Conservation (phyloP, 2,797 vertebrate genomes). For the Xenops minutus region DNA sequence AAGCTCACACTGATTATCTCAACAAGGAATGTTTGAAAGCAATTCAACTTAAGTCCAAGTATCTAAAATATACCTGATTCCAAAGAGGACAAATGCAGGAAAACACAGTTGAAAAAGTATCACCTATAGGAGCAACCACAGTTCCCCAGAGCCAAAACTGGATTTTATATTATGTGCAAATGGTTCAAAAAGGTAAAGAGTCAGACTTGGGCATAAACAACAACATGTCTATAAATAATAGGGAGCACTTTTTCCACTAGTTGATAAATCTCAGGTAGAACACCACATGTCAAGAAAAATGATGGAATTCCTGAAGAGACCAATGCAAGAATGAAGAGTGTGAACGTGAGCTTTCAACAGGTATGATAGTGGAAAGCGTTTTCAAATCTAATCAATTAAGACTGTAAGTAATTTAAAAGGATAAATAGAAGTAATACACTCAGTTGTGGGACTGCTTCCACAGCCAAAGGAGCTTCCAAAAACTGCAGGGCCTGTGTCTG, state of each 20-base stretch:
- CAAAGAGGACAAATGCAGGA: neutral
- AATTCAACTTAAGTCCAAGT: neutral
- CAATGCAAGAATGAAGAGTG: neutral
- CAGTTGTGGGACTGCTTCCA: neutral
- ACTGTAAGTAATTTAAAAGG: neutral
- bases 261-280: neutral
- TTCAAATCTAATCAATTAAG: neutral
- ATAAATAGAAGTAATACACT: neutral
- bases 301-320: neutral
- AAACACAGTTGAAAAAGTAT: neutral
- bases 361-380: neutral
- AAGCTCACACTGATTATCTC: neutral
- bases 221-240: neutral
- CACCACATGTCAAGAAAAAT: neutral
- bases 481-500: neutral
- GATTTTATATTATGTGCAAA: neutral
- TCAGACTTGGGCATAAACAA: neutral
- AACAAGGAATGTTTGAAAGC: neutral
- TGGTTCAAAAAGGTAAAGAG: neutral
- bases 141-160: neutral
- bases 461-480: neutral
- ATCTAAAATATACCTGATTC: neutral
- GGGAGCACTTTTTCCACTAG: neutral
- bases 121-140: neutral
- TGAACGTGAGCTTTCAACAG: neutral